Base-by-base conservation (phyloP, 1,140 invertebrate species). In the Schlechtendalia chinensis region DNA sequence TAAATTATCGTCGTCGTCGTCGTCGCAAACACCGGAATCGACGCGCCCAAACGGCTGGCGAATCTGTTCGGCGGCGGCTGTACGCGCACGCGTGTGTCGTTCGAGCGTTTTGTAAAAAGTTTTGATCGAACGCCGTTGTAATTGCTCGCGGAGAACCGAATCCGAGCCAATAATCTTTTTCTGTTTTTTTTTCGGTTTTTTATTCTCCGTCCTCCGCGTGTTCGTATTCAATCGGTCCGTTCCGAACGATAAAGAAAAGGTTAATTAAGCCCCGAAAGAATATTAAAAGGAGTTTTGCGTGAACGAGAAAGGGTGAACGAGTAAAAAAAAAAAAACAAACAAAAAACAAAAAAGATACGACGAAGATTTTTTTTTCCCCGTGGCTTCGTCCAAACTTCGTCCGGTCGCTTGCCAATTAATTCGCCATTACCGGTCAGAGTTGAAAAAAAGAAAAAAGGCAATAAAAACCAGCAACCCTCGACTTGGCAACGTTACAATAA, bases 231-330 rank as follows among this genome's bases (percentile, higher is more conserved):
- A 77, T 77, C 24, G 54, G 56, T 77, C 24, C 54, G 72, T 77
- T 77, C 22, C 29, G 59, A 59, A 77, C 54, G 58, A 79, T 79
- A 79, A 79, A 63, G 58, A 79, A 79, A 72, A 79, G 75, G 75
- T 79, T 79, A 79, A 79, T 79, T 79, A 79, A 61, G 75, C 22
- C n/a, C 56, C 19, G 53, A 59, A 59, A 77, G 54, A 61, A 79
- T 61, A 79, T 79, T 79, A 79, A 79, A 79, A 79, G 75, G 56
- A 79, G 75, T 79, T 79, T 79, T 61, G 75, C 63, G 75, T 79
- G 61, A 79, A 79, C 75, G 58, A 61, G 56, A 59, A 79, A 79
- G 75, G 75, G 75, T 79, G 58, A 72, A 72, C 69, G 69, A 72
- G 69, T 39, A 8, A 79, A 61, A 79, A 77, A 77, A 75, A 75